Percentiles rank a stretch among this genome's conserved stretches.
These are phyloP conservation scores for Drosophila pseudotakahashii DNA, from an alignment of 2,888 invertebrate genomes.

Conservation along the genomic window DNA sequence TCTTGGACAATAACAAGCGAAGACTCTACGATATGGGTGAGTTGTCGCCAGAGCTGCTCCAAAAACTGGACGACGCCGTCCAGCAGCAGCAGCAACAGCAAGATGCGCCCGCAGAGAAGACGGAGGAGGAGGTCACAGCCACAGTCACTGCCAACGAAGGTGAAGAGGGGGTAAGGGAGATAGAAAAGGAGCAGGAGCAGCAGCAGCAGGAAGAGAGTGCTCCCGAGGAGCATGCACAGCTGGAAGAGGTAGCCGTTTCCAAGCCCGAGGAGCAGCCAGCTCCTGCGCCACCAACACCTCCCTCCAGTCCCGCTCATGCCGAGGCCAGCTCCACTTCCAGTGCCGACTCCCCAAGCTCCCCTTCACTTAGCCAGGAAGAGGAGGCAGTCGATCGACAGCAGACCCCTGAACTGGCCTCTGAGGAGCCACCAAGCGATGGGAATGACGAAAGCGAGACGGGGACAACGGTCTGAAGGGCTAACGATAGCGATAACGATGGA, in stretches of 20 bases:
- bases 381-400: background rate
- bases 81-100: slow-evolving; percentile 8
- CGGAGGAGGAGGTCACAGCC: slow-evolving; percentile 9
- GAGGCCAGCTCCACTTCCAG: slow-evolving; percentile 13
- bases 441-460: slow-evolving; percentile 2
- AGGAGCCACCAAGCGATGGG: background rate
- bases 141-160: slow-evolving; percentile 19
- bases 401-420: background rate
- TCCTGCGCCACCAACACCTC: slow-evolving; percentile 28
- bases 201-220: slow-evolving; percentile 1
- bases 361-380: slow-evolving; percentile 3
- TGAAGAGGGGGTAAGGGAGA: background rate
- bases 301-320: slow-evolving; percentile 11
- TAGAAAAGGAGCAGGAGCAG: background rate
- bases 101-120: slow-evolving; percentile 12
- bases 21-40: slow-evolving; percentile 65
- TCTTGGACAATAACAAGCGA: slow-evolving; percentile 76
- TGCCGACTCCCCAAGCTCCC: background rate
- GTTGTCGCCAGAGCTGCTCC: slow-evolving; percentile 64
- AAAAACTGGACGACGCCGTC: slow-evolving; percentile 57
- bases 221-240: slow-evolving; percentile 12
- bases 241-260: slow-evolving; percentile 25
- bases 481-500: background rate
- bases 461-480: slow-evolving; percentile 19
- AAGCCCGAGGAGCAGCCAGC: slow-evolving; percentile 25